phyloP scores from a whole-genome alignment of 2,888 invertebrate genomes.

The Chironomus riparius region DNA sequence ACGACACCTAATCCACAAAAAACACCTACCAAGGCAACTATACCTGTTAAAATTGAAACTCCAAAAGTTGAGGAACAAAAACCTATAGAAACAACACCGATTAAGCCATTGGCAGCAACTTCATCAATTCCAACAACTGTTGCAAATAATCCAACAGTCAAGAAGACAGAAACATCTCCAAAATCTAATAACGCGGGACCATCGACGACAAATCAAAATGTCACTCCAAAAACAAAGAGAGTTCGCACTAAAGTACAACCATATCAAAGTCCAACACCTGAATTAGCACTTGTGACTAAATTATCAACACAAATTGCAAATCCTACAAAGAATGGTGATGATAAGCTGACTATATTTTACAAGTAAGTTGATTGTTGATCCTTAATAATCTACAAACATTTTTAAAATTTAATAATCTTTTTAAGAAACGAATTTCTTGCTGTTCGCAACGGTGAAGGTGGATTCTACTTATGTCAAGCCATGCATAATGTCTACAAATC shows the following conservation, averaged over 20 bases:
- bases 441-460: slow-evolving; percentile 80
- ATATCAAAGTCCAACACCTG: slow-evolving; percentile 74
- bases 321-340: slow-evolving; percentile 52
- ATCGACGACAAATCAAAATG: slow-evolving; percentile 34
- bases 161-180: slow-evolving; percentile 28
- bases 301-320: slow-evolving; percentile 53
- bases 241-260: slow-evolving; percentile 48
- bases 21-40: slow-evolving; percentile 32
- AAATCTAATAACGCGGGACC: slow-evolving; percentile 36
- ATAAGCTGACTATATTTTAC: slow-evolving; percentile 77
- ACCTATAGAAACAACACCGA: background rate
- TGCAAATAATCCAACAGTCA: background rate
- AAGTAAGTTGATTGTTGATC: slow-evolving; percentile 49
- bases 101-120: background rate
- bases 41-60: background rate
- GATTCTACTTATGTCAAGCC: slow-evolving; percentile 80
- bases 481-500: slow-evolving; percentile 84
- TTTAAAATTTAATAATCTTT: too few species aligned
- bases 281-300: slow-evolving; percentile 67
- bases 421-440: slow-evolving; percentile 78
- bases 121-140: background rate
- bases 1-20: background rate
- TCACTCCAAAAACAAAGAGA: slow-evolving; percentile 34
- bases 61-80: background rate
- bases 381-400: too few species aligned